A percentile compares a stretch with the other conserved stretches of the same genome.
These are phyloP conservation scores for Gryon sp. DNA, from an alignment of 1,140 invertebrate genomes.

Conservation along the genomic window DNA sequence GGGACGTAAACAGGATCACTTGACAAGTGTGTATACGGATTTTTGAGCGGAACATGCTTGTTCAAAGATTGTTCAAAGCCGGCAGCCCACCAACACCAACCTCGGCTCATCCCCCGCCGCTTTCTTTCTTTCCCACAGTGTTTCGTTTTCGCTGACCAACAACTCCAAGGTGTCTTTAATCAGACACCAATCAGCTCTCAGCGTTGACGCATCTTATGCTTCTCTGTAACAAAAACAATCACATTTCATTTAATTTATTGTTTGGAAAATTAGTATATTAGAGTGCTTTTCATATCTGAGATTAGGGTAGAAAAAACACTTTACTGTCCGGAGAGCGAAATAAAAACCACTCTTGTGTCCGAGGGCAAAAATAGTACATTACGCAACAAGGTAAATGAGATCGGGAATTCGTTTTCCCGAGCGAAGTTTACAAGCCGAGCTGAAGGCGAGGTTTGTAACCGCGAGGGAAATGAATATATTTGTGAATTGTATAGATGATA, in stretches of 20 bases:
- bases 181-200: conserved; percentile 12
- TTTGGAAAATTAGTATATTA: too few species aligned
- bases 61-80: conserved; percentile 69
- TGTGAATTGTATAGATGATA: too few species aligned
- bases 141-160: conserved; percentile 21
- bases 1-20: conserved; percentile 94
- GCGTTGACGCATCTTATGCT: conserved; percentile 22
- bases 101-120: conserved; percentile 71
- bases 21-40: conserved; percentile 95
- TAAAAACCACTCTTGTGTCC: too few species aligned
- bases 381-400: too few species aligned
- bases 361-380: too few species aligned
- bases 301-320: too few species aligned
- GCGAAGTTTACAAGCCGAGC: too few species aligned
- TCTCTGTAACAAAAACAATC: conserved; percentile 32
- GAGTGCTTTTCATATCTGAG: too few species aligned
- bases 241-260: background rate
- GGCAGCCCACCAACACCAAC: conserved; percentile 54
- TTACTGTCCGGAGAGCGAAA: too few species aligned
- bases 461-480: too few species aligned
- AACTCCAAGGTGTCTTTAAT: conserved; percentile 22
- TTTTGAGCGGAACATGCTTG: conserved; percentile 90
- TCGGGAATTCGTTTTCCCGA: too few species aligned
- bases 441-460: too few species aligned
- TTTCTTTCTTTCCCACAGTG: conserved; percentile 14